Percentiles rank a stretch among this genome's conserved stretches.
These are phyloP conservation scores for Siderastrea siderea DNA, from an alignment of 92 coral and sea anemone genomes.

Conservation along the genomic window DNA sequence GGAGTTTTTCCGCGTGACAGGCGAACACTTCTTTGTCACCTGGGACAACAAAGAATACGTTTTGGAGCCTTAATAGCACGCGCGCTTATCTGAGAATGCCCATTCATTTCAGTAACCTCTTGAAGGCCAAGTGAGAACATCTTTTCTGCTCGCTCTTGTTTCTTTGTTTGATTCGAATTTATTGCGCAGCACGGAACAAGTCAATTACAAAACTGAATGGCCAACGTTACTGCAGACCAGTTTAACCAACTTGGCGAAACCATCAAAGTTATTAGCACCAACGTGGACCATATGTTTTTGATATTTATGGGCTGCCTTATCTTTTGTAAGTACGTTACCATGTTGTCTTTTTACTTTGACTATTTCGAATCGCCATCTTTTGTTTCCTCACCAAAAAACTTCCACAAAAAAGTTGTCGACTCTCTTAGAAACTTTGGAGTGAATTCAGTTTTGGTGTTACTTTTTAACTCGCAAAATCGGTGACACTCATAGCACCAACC, in stretches of 20 bases:
- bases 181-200: too few species aligned
- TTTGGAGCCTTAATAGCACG: background rate
- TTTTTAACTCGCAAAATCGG: too few species aligned
- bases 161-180: too few species aligned
- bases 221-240: background rate
- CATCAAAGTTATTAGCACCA: slow-evolving; percentile 13
- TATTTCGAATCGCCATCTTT: background rate
- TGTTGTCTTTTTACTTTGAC: background rate
- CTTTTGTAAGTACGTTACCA: slow-evolving; percentile 60
- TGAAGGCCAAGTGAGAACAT: too few species aligned
- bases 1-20: background rate
- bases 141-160: too few species aligned
- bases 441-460: too few species aligned
- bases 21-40: background rate
- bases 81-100: too few species aligned
- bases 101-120: too few species aligned
- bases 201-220: background rate
- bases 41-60: background rate
- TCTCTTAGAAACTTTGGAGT: too few species aligned
- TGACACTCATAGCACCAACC: too few species aligned
- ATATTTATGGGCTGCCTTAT: slow-evolving; percentile 64
- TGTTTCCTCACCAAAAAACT: background rate
- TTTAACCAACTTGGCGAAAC: background rate
- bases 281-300: slow-evolving; percentile 57
- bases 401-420: background rate